Conservation (phyloP, 2,797 vertebrate species). For the Anguilla obscura region DNA sequence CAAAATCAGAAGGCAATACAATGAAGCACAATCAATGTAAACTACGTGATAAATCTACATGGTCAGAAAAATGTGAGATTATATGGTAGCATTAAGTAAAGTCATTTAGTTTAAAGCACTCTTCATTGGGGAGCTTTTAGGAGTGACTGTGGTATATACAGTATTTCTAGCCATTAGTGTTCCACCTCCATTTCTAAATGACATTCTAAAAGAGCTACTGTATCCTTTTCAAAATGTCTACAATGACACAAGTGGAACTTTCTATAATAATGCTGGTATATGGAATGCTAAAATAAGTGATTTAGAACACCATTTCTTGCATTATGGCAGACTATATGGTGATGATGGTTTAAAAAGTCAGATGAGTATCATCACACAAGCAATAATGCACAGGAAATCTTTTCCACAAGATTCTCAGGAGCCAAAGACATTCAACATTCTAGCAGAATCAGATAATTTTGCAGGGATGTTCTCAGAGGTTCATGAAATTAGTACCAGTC, state of each 20-base stretch:
- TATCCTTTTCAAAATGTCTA: conserved; percentile 39
- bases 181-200: conserved; percentile 36
- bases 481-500: conserved; percentile 33
- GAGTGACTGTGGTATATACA: conserved; percentile 20
- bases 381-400: conserved; percentile 47
- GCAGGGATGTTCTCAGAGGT: conserved; percentile 44
- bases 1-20: conserved; percentile 27
- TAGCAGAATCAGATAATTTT: conserved; percentile 33
- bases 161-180: neutral
- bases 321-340: conserved; percentile 34
- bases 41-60: conserved; percentile 27
- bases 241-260: conserved; percentile 35
- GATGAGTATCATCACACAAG: conserved; percentile 34
- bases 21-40: conserved; percentile 15
- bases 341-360: conserved; percentile 24
- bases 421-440: conserved; percentile 45
- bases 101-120: conserved; percentile 11
- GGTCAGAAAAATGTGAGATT: neutral
- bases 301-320: conserved; percentile 12
- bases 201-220: conserved; percentile 29
- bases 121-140: conserved; percentile 3
- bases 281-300: neutral
- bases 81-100: neutral
- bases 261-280: conserved; percentile 18
- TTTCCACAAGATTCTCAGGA: conserved; percentile 36